Percentiles rank a stretch among this genome's conserved stretches.
Evolutionary conservation across 2,888 invertebrate species (phyloP).

Genomic region (Plusia festucae): DNA sequence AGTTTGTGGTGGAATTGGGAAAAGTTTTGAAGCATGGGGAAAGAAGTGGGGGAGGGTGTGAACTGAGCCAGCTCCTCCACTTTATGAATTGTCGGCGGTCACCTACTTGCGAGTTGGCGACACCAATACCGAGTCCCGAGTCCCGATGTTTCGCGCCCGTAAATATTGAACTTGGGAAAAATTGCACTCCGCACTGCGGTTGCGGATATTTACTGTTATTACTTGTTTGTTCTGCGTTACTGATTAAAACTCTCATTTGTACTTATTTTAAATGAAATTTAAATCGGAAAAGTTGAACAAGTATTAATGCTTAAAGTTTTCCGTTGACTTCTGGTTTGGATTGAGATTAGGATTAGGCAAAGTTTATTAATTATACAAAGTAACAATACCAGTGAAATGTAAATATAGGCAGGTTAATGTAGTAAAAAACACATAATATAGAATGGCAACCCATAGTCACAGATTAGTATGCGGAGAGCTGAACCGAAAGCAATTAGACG

Average conservation of each 20-base stretch:
- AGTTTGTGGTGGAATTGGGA: conserved; percentile 59
- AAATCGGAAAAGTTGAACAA: conserved; percentile 44
- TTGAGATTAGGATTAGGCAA: conserved; percentile 6
- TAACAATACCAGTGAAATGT: neutral
- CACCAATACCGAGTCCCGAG: conserved; percentile 68
- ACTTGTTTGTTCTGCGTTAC: conserved; percentile 60
- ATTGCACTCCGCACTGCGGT: conserved; percentile 61
- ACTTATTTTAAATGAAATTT: conserved; percentile 42
- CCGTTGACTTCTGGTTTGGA: conserved; percentile 3
- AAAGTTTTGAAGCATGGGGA: conserved; percentile 49
- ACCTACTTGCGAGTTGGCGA: conserved; percentile 59
- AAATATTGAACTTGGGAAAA: conserved; percentile 68
- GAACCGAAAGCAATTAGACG: conserved; percentile 80
- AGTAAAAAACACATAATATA: conserved; percentile 40
- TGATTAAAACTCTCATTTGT: conserved; percentile 48
- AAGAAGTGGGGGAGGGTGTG: conserved; percentile 39
- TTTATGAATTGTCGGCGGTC: conserved; percentile 74
- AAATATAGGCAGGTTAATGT: conserved; percentile 13
- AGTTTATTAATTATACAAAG: neutral
- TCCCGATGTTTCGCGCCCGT: conserved; percentile 65
- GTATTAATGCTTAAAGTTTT: conserved; percentile 27
- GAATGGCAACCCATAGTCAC: conserved; percentile 43
- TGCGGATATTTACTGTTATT: conserved; percentile 64
- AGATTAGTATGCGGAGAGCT: conserved; percentile 74
- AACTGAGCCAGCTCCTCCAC: conserved; percentile 48